Evolutionary conservation across 2,888 invertebrate species (phyloP).

Genomic region (Drosophila rubida): DNA sequence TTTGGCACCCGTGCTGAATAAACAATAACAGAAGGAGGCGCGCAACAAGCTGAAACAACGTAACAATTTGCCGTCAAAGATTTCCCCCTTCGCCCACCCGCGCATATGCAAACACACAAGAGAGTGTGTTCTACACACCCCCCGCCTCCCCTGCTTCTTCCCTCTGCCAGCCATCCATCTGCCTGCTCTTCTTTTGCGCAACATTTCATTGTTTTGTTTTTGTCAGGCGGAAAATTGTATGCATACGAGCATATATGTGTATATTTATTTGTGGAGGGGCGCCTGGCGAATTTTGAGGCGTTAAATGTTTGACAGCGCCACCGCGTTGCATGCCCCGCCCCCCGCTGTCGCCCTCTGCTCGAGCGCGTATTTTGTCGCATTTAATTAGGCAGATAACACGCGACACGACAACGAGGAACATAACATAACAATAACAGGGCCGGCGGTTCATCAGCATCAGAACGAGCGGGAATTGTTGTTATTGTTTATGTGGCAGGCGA

Average conservation of each 20-base stretch:
- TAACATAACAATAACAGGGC: conserved; percentile 2
- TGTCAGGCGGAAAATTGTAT: conserved; percentile 28
- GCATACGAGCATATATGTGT: conserved; percentile 11
- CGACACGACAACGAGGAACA: conserved; percentile 37
- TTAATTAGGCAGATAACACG: conserved; percentile 69
- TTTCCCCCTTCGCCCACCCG: conserved; percentile 14
- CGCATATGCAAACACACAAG: conserved; percentile 13
- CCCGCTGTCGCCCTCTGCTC: background rate
- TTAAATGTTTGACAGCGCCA: conserved; percentile 59
- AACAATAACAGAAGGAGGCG: conserved; percentile 46
- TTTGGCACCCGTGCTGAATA: conserved; percentile 57
- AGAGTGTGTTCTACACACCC: background rate
- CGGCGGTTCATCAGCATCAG: conserved; percentile 38
- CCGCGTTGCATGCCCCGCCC: background rate
- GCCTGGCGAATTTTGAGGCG: conserved; percentile 50
- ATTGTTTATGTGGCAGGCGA: conserved; percentile 49
- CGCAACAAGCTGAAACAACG: conserved; percentile 41
- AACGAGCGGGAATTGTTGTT: conserved; percentile 40
- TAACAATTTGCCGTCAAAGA: conserved; percentile 49
- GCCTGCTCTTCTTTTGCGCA: background rate
- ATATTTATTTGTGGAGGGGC: conserved; percentile 5
- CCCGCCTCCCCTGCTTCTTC: background rate
- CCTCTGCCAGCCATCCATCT: background rate
- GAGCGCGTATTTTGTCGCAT: conserved; percentile 52
- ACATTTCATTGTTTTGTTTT: conserved; percentile 45